Conservation (phyloP, 1,140 invertebrate species). For the Bombus pascuorum region DNA sequence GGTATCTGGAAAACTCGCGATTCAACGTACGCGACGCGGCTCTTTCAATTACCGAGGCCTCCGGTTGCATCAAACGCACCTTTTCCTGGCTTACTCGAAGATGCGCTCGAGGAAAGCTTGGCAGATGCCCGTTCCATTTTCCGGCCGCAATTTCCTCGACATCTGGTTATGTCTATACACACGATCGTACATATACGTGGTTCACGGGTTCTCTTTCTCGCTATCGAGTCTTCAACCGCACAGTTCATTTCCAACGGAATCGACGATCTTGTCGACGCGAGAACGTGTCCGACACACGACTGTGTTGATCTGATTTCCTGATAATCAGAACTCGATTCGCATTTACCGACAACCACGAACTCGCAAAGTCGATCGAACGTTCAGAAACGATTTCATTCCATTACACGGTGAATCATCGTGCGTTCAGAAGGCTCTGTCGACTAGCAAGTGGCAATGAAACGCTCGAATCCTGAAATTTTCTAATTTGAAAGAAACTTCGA, state of each 20-base stretch:
- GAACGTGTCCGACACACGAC: conserved; percentile 4
- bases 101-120: conserved; percentile 22
- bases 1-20: conserved; percentile 10
- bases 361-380: neutral
- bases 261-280: conserved; percentile 18
- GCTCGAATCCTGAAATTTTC: neutral
- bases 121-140: conserved; percentile 33
- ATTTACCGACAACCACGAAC: neutral
- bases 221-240: neutral
- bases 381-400: neutral
- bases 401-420: neutral
- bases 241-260: conserved; percentile 29
- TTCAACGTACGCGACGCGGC: neutral
- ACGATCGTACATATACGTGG: neutral
- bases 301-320: conserved; percentile 14
- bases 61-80: conserved; percentile 25
- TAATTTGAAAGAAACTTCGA: neutral
- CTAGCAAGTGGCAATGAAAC: neutral
- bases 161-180: conserved; percentile 4
- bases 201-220: neutral
- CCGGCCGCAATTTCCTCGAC: conserved; percentile 34
- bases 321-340: conserved; percentile 22
- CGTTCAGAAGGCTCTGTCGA: no score
- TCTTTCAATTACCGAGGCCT: conserved; percentile 41
- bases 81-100: conserved; percentile 20